phyloP scores from a whole-genome alignment of 2,113 vertebrate genomes.

The Donacobius atricapilla region DNA sequence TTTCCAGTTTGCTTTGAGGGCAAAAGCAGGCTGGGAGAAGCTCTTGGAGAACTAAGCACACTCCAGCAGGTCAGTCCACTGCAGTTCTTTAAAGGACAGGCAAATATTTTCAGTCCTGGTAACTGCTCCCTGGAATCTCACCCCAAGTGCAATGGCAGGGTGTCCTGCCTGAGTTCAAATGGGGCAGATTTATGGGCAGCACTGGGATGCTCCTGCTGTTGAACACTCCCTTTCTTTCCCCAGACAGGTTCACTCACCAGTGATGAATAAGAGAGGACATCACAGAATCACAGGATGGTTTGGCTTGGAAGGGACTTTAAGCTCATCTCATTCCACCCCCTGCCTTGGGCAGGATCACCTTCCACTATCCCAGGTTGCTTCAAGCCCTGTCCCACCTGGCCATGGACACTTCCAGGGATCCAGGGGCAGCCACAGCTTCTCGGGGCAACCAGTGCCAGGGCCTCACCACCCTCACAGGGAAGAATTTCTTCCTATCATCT shows the following conservation, averaged over 20 bases:
- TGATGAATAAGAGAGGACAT: background rate
- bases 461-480: background rate
- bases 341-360: background rate
- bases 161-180: background rate
- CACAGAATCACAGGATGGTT: background rate
- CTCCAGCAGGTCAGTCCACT: background rate
- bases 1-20: background rate
- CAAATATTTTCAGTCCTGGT: background rate
- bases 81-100: background rate
- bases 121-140: background rate
- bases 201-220: background rate
- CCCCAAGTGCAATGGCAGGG: background rate
- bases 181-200: background rate
- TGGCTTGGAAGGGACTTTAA: background rate
- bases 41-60: background rate
- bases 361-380: background rate
- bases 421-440: background rate
- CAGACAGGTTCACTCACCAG: background rate
- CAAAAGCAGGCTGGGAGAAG: background rate
- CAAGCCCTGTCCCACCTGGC: background rate
- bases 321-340: background rate
- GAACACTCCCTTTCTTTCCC: background rate
- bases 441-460: background rate
- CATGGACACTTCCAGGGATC: background rate
- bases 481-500: background rate